A percentile compares a stretch with the other conserved stretches of the same genome.
Evolutionary conservation across 2,797 vertebrate species (phyloP).

Genomic region (Sebastes hopkinsi): DNA sequence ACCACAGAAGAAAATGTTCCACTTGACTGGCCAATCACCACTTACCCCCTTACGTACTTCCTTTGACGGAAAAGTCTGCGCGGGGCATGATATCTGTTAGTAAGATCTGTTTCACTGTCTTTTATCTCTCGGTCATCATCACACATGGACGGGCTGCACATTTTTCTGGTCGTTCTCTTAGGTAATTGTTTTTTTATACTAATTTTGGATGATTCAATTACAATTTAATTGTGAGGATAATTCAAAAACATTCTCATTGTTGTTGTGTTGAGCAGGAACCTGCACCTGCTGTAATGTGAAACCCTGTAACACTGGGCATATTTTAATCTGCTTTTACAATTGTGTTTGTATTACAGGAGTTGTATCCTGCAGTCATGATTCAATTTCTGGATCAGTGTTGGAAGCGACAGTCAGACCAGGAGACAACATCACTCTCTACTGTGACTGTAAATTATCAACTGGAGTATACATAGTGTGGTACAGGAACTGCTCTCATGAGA

Average conservation of each 20-base stretch:
- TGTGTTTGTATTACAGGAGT: slow-evolving; percentile 30
- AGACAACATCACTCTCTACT: slow-evolving; percentile 58
- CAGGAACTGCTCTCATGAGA: slow-evolving; percentile 58
- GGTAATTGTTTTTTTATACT: not conserved
- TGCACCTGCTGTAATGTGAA: not conserved
- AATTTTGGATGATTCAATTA: not conserved
- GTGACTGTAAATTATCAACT: slow-evolving; percentile 17
- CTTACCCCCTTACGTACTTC: not conserved
- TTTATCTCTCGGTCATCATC: not conserved
- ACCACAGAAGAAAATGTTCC: slow-evolving; percentile 27
- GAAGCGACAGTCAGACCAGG: slow-evolving; percentile 25
- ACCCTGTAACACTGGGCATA: not conserved
- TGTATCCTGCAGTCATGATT: not conserved
- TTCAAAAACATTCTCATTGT: not conserved
- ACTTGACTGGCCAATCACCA: slow-evolving; percentile 6
- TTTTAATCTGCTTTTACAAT: not conserved
- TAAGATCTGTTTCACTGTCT: not conserved
- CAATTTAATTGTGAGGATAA: not conserved
- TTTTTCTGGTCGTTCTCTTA: slow-evolving; percentile 2
- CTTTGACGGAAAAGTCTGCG: not conserved
- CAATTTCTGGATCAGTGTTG: slow-evolving; percentile 8
- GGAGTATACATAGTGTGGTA: slow-evolving; percentile 47
- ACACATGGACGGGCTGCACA: slow-evolving; percentile 3
- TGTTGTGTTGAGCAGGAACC: not conserved
- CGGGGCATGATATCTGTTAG: not conserved